Conservation (phyloP, 2,113 vertebrate genomes). For the Lophochroa leadbeateri region DNA sequence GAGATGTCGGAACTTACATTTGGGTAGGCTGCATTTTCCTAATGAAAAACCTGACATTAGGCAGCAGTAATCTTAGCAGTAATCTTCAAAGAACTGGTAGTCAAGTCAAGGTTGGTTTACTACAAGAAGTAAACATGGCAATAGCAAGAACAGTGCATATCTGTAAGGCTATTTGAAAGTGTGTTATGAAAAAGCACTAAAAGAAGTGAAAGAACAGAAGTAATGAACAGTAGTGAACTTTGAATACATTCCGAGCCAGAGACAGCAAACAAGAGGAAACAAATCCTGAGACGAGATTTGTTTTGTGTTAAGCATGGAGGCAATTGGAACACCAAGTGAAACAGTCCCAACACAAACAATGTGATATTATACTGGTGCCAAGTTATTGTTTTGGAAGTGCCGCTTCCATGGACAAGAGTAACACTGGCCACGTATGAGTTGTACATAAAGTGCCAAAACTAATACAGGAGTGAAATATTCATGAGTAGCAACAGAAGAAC, state of each 20-base stretch:
- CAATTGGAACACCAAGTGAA: conserved; percentile 3
- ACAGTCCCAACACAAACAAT: conserved; percentile 13
- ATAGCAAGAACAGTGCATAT: neutral
- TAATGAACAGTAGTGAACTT: conserved; percentile 35
- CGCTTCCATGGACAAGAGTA: conserved; percentile 2
- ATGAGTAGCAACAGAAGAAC: conserved; percentile 16
- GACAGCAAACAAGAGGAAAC: conserved; percentile 50
- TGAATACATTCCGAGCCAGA: conserved; percentile 28
- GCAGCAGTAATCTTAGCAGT: neutral
- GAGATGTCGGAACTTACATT: neutral
- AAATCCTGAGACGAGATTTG: conserved; percentile 53
- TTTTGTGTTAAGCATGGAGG: conserved; percentile 29
- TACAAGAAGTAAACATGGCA: neutral
- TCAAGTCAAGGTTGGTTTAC: neutral
- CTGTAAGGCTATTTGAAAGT: neutral
- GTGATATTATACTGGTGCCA: neutral
- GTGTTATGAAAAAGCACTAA: conserved; percentile 13
- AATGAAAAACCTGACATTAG: neutral
- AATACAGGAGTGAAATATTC: conserved; percentile 1
- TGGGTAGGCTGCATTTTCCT: neutral
- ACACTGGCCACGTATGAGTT: neutral
- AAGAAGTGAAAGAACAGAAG: conserved; percentile 45
- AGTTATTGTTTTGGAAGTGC: neutral
- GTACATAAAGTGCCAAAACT: conserved; percentile 23
- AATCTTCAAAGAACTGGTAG: neutral